Conservation (phyloP, 2,113 vertebrate species). For the Oenanthe oenanthe region DNA sequence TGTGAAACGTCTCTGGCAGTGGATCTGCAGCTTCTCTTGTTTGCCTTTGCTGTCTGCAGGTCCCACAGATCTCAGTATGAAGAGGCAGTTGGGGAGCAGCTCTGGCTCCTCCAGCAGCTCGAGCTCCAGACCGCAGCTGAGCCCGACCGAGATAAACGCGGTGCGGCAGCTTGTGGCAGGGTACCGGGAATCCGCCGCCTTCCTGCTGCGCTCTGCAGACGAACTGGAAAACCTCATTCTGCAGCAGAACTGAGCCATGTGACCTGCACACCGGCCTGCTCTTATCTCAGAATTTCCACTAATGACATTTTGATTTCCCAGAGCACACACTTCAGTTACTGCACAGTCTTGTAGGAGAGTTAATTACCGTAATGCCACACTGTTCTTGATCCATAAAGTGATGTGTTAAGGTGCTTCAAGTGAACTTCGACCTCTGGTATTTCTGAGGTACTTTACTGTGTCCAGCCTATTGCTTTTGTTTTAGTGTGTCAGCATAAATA, state of each 20-base stretch:
- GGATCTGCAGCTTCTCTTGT: not conserved
- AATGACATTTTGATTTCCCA: slow-evolving; percentile 79
- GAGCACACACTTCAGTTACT: slow-evolving; percentile 76
- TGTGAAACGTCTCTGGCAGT: not conserved
- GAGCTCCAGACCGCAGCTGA: slow-evolving; percentile 94
- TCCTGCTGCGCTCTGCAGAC: slow-evolving; percentile 95
- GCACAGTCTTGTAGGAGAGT: slow-evolving; percentile 77
- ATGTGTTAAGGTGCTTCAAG: slow-evolving; percentile 79
- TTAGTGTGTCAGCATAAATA: slow-evolving; percentile 81
- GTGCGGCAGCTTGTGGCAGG: slow-evolving; percentile 97
- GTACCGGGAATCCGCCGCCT: slow-evolving; percentile 96
- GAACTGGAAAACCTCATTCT: slow-evolving; percentile 99
- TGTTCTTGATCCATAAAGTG: slow-evolving; percentile 78
- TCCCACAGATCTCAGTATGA: slow-evolving; percentile 99
- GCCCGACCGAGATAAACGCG: slow-evolving; percentile 93
- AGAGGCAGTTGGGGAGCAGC: slow-evolving; percentile 88
- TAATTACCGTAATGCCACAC: slow-evolving; percentile 77
- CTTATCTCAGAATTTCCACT: slow-evolving; percentile 79
- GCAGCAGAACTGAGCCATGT: slow-evolving; percentile 94
- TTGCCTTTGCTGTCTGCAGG: slow-evolving; percentile 74
- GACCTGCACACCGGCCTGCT: slow-evolving; percentile 65
- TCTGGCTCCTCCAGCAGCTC: slow-evolving; percentile 89
- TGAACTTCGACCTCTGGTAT: slow-evolving; percentile 77
- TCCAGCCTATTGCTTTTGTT: slow-evolving; percentile 80
- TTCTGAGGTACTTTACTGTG: slow-evolving; percentile 74